phyloP scores from a whole-genome alignment of 2,888 invertebrate species.

The Globia sparganii region DNA sequence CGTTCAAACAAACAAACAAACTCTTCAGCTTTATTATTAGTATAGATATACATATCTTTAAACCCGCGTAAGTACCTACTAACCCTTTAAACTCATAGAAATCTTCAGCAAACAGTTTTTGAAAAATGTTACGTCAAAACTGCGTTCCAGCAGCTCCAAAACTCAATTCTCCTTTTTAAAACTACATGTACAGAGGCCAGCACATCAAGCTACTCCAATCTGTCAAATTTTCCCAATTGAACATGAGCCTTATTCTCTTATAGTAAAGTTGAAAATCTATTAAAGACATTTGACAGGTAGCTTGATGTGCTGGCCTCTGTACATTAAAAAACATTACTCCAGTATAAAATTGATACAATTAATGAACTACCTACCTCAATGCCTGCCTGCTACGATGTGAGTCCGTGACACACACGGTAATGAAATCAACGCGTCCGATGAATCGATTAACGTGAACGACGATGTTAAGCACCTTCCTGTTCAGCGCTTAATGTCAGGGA shows the following conservation, averaged over 20 bases:
- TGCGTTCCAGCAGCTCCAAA: too few species aligned
- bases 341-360: slow-evolving; percentile 14
- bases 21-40: too few species aligned
- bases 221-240: too few species aligned
- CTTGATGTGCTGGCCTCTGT: too few species aligned
- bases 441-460: slow-evolving; percentile 63
- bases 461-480: slow-evolving; percentile 40
- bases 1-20: too few species aligned
- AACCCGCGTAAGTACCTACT: neutral
- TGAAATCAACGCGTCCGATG: slow-evolving; percentile 70
- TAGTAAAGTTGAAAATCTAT: too few species aligned
- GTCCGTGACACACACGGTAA: slow-evolving; percentile 48
- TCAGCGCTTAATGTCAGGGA: slow-evolving; percentile 23
- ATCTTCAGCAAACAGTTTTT: neutral
- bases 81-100: neutral
- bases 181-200: too few species aligned
- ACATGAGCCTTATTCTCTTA: too few species aligned
- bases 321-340: slow-evolving; percentile 5
- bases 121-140: neutral
- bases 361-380: neutral
- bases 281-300: too few species aligned
- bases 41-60: neutral
- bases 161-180: neutral
- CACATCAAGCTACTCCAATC: too few species aligned
- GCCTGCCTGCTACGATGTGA: neutral